Evolutionary conservation across 2,888 invertebrate genomes (phyloP), one percentile per base, ranked within the genome.

Genomic region (Polymixis lichenea): DNA sequence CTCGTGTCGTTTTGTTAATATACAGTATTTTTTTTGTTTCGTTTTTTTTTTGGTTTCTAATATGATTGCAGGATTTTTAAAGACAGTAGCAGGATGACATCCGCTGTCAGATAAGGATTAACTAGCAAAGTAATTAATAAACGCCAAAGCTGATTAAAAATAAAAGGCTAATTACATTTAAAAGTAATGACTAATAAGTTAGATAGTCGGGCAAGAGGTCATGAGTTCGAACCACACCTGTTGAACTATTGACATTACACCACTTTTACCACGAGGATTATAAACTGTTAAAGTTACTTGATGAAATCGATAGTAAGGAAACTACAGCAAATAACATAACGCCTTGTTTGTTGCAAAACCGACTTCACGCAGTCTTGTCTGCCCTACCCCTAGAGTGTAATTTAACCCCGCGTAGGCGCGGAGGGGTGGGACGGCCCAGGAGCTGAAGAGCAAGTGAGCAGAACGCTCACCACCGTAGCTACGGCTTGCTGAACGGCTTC

Each of bases 1-100:
- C 75, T 77, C 79, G 80, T 89, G 82, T 88, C 78, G 73, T 80
- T 86, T 88, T 78, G 85, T 87, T 86, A 85, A 89, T 87, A 85
- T 87, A 86, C 73, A 72, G 70, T 74, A 32, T 69, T 62, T 75
- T 62, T 75, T 64, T 65, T 72, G 43, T 80, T 72, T 75, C 61
- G 11, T 15, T 56, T 76, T 73, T 81, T 81, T 56, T 69, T n/a
- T 61, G 56, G 49, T 46, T 68, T 22, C 49, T 32, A 8, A 51
- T 58, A 75, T 15, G 25, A 51, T 58, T 70, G 49, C 15, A 43
- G 25, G 15, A 43, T 55, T 51, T 64, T 67, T 55, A 38, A 46
- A 28, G 19, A 15, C 6, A 49, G 22, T 38, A 66, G 56, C 53
- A 25, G 11, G 38, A 79, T 72, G 53, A 22, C 62, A 83, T 49